Percentiles rank a stretch among this genome's conserved stretches.
Conservation (phyloP, 1,140 invertebrate genomes). For the Ptiloglossa arizonensis region DNA sequence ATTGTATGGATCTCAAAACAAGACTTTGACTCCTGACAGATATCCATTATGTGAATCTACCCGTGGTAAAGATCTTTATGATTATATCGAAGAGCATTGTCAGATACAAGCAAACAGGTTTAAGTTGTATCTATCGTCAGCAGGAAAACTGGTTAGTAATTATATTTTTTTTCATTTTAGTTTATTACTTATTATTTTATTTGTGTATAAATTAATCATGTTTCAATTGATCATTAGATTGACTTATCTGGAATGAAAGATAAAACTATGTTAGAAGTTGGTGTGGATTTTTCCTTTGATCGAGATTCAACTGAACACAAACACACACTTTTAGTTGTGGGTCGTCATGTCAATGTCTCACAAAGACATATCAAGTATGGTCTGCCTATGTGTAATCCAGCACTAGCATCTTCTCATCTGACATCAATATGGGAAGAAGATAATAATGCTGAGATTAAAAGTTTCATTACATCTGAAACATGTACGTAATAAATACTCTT, state of each 20-base stretch:
- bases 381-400: background rate
- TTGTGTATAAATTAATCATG: constrained; percentile 11
- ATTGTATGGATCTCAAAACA: constrained; percentile 24
- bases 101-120: constrained; percentile 47
- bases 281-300: constrained; percentile 72
- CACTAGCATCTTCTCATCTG: constrained; percentile 41
- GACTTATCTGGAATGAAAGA: constrained; percentile 74
- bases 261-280: constrained; percentile 78
- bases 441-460: constrained; percentile 47
- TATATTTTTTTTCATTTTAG: background rate
- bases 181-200: background rate
- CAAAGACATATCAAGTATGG: background rate
- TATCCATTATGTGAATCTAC: constrained; percentile 43
- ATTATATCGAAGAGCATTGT: constrained; percentile 65
- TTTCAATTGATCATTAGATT: constrained; percentile 69
- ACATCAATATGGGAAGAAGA: constrained; percentile 38
- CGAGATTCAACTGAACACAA: constrained; percentile 27
- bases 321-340: constrained; percentile 44
- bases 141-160: constrained; percentile 42
- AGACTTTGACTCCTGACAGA: constrained; percentile 12
- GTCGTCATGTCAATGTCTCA: background rate
- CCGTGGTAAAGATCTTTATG: constrained; percentile 76
- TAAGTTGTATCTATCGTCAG: constrained; percentile 30
- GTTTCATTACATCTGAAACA: constrained; percentile 59
- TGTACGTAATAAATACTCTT: constrained; percentile 47